Conservation (phyloP, 2,797 vertebrate genomes). For the Phalanger gymnotis region DNA sequence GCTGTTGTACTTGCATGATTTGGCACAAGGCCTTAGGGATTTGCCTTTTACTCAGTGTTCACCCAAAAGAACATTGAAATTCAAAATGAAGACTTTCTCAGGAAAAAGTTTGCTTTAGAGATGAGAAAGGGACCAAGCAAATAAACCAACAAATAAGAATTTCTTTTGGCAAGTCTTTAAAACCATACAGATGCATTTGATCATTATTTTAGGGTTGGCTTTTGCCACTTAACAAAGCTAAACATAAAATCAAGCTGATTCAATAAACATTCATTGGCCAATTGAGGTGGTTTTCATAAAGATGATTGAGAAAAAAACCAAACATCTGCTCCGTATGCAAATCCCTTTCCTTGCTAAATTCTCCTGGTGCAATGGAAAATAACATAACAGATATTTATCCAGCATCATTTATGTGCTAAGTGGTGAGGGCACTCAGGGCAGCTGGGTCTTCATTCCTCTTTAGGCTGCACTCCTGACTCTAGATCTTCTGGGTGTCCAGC, state of each 20-base stretch:
- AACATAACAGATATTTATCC: not conserved
- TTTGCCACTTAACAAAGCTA: not conserved
- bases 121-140: constrained; percentile 17
- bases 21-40: constrained; percentile 5
- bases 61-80: constrained; percentile 33
- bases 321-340: not conserved
- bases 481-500: not conserved
- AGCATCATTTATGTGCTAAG: not conserved
- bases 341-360: not conserved
- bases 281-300: not conserved
- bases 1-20: constrained; percentile 41
- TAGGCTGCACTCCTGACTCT: not conserved
- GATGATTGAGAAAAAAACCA: not conserved
- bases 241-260: constrained; percentile 14
- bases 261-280: not conserved
- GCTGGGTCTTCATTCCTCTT: not conserved
- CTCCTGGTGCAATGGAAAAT: not conserved
- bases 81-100: constrained; percentile 40
- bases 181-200: constrained; percentile 16
- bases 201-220: constrained; percentile 39
- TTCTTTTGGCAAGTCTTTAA: constrained; percentile 30
- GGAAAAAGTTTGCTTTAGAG: constrained; percentile 52
- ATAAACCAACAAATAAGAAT: not conserved
- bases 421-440: not conserved
- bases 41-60: constrained; percentile 1